Percentiles rank a stretch among this genome's conserved stretches.
Conservation (phyloP, 2,113 vertebrate species). For the Hyperopisus bebe region DNA sequence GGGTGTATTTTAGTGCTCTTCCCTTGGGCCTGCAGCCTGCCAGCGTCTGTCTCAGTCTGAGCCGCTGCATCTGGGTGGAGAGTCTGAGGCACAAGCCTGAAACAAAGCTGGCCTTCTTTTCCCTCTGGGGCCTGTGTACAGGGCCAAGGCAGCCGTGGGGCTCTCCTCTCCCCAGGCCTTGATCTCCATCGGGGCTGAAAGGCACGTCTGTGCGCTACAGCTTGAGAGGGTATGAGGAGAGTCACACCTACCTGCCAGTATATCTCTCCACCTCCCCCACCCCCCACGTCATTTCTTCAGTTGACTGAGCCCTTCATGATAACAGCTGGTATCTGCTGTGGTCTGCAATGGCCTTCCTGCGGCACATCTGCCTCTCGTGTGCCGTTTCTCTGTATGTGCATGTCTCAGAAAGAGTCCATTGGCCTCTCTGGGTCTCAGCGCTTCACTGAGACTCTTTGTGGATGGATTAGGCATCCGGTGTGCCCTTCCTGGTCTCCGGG, state of each 20-base stretch:
- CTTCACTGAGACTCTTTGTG: not conserved
- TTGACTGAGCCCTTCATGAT: not conserved
- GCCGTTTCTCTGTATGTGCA: not conserved
- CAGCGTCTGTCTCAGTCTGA: not conserved
- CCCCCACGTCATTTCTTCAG: not conserved
- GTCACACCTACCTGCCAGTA: not conserved
- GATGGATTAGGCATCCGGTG: not conserved
- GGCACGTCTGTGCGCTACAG: not conserved
- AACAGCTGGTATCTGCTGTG: not conserved
- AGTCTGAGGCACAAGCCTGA: not conserved
- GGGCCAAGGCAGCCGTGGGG: not conserved
- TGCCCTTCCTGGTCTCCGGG: not conserved
- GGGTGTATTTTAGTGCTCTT: not conserved
- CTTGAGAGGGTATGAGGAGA: not conserved
- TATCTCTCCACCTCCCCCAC: not conserved
- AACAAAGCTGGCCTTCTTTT: constrained; percentile 23
- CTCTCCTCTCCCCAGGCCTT: not conserved
- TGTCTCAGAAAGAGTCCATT: not conserved
- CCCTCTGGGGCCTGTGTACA: not conserved
- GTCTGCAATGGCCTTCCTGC: not conserved
- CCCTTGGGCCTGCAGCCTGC: not conserved
- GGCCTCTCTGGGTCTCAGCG: not conserved
- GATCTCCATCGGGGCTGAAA: not conserved
- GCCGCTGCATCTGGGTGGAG: not conserved
- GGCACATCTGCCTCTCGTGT: not conserved